These are phyloP conservation scores for Ophioninae sp. DNA, from an alignment of 2,888 invertebrate species.

Conservation along the genomic window DNA sequence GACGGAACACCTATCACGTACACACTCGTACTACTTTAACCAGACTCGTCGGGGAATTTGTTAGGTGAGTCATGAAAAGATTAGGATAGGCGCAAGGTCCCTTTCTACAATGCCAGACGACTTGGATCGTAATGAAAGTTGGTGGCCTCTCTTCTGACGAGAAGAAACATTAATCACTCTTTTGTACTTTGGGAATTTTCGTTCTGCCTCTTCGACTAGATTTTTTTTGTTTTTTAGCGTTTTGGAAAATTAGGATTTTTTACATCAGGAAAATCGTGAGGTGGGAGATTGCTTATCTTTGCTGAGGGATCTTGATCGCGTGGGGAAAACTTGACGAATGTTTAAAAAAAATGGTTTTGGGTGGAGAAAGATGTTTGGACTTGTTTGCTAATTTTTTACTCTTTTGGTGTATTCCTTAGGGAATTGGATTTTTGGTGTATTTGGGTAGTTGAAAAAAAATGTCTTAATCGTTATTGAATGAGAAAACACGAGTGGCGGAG, in stretches of 20 bases:
- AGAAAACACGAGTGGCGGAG: no score
- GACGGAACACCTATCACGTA: not conserved
- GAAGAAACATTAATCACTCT: not conserved
- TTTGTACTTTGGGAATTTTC: not conserved
- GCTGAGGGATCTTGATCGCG: not conserved
- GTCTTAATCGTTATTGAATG: no score
- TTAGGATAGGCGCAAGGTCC: slow-evolving; percentile 47
- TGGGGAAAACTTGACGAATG: not conserved
- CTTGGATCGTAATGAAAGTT: slow-evolving; percentile 6
- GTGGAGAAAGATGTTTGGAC: no score
- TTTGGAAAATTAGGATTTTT: not conserved
- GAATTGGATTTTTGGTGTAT: no score
- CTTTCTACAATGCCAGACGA: not conserved
- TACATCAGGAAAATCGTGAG: not conserved
- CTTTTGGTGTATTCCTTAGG: no score
- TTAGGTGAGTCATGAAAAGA: slow-evolving; percentile 59
- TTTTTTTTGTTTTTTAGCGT: not conserved
- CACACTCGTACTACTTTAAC: not conserved
- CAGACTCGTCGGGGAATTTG: slow-evolving; percentile 39
- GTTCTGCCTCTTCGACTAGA: not conserved
- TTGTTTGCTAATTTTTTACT: not conserved
- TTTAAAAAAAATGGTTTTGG: not conserved
- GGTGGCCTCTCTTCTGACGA: not conserved
- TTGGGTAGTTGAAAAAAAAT: no score
- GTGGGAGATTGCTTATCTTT: not conserved